Percentiles rank a stretch among this genome's conserved stretches.
Conservation (phyloP, 1,140 invertebrate species). For the Penaeus chinensis region DNA sequence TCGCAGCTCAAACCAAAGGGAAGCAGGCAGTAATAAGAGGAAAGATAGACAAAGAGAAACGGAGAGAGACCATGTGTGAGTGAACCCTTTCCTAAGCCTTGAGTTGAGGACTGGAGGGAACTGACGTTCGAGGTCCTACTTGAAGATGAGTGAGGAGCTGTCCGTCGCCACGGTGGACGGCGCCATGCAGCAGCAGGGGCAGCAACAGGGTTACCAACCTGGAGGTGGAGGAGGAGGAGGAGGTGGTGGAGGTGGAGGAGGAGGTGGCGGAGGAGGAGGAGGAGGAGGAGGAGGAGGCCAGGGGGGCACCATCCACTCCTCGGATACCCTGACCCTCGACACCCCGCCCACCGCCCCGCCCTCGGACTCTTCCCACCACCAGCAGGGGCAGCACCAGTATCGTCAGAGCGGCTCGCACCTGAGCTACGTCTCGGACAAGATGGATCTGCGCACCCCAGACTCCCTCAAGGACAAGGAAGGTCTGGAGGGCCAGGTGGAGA, state of each 20-base stretch:
- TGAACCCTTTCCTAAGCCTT: background rate
- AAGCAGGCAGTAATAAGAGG: background rate
- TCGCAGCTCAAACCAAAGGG: background rate
- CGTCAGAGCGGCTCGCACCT: constrained; percentile 60
- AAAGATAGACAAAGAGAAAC: too few relatives aligned
- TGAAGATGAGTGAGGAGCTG: constrained; percentile 49
- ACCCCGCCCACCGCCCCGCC: constrained; percentile 40
- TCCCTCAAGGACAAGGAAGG: constrained; percentile 60
- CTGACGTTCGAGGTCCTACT: background rate
- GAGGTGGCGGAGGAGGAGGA: background rate
- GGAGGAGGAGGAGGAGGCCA: background rate
- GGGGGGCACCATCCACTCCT: constrained; percentile 60
- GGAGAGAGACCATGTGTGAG: too few relatives aligned
- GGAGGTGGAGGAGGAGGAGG: constrained; percentile 20
- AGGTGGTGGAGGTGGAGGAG: constrained; percentile 8
- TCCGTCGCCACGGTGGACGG: constrained; percentile 52
- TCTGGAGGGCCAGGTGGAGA: constrained; percentile 56
- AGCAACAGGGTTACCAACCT: constrained; percentile 51
- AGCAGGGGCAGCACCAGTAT: constrained; percentile 52
- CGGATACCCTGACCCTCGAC: constrained; percentile 61
- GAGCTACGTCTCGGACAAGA: constrained; percentile 62
- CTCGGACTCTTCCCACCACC: constrained; percentile 47
- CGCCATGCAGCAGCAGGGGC: constrained; percentile 46
- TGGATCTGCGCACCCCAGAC: constrained; percentile 51
- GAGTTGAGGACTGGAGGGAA: background rate